phyloP scores from a whole-genome alignment of 2,113 vertebrate genomes.

The Empidonax traillii region DNA sequence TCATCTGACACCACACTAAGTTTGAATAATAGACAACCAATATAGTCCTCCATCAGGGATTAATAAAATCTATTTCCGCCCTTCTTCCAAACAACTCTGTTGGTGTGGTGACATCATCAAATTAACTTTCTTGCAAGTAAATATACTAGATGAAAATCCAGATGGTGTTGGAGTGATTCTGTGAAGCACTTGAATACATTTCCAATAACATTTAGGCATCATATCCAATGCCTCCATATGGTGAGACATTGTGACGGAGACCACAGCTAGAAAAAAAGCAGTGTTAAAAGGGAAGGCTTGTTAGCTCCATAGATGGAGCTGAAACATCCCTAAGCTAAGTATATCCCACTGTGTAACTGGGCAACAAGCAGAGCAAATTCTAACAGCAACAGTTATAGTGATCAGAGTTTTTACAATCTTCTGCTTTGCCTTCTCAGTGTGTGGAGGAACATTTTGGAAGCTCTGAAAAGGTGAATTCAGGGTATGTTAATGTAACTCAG shows the following conservation, averaged over 20 bases:
- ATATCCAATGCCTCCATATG: not conserved
- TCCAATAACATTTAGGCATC: not conserved
- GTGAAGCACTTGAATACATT: not conserved
- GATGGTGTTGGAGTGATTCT: not conserved
- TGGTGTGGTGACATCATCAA: not conserved
- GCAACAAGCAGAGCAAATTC: not conserved
- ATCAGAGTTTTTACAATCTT: not conserved
- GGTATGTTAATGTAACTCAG: not conserved
- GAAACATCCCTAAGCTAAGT: not conserved
- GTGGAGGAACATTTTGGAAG: not conserved
- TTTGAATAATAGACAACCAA: not conserved
- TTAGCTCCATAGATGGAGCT: not conserved
- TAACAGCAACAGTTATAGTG: not conserved
- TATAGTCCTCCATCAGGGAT: not conserved
- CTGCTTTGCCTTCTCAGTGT: not conserved
- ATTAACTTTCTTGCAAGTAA: not conserved
- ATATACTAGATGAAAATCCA: not conserved
- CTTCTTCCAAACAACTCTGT: not conserved
- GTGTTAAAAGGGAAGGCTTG: not conserved
- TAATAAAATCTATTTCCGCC: not conserved
- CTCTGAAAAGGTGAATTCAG: not conserved
- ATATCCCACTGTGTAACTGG: not conserved
- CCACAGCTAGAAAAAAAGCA: not conserved
- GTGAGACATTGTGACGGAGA: not conserved
- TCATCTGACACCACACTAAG: fast-evolving